Evolutionary conservation across 2,888 invertebrate species (phyloP), one percentile per base, ranked within the genome.

Genomic region (Eristalis tenax): DNA sequence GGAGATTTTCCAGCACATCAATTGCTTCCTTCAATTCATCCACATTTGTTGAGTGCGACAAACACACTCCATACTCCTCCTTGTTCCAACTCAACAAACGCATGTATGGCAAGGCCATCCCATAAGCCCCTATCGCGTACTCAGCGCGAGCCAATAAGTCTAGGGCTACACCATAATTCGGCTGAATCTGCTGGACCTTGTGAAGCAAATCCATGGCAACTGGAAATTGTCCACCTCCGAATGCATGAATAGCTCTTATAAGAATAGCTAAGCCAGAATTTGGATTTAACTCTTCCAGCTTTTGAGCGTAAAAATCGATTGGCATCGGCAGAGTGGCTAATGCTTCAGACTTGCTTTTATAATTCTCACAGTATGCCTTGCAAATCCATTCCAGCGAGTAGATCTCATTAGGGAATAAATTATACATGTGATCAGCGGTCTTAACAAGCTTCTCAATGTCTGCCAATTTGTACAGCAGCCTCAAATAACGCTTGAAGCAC

Each of bases 321-420:
- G 91, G 85, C 10, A 77, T 32, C 13, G 84, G 89, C 3, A 91
- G 88, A 8, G 85, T 89, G 0, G 65, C 56, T 22, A 89, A 73
- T 13, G 73, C 59, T 0, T 82, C 38, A 4, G 65, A 8, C 15
- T 90, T 76, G 0, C 86, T 83, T n/a, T 89, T 80, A 57, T 90
- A 89, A 40, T 91, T 90, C 89, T 95, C 94, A 81, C 94, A 94
- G 90, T 94, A 95, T 0, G 94, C 92, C 89, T 94, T 94, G 89
- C 95, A 95, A 78, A 95, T 94, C 95, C 95, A 95, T 90, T 95
- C 95, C 79, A 95, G 92, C 0, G 94, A 93, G 89, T 93, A 94
- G 23, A 92, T 90, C 89, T 94, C 94, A 0, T 93, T 91, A 4
- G 94, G 93, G 90, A 94, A 94, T 6, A 93, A 88, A 32, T 90